Evolutionary conservation across 1,140 invertebrate genomes (phyloP), one percentile per base, ranked within the genome.

Genomic region (Potamilus streckersoni): DNA sequence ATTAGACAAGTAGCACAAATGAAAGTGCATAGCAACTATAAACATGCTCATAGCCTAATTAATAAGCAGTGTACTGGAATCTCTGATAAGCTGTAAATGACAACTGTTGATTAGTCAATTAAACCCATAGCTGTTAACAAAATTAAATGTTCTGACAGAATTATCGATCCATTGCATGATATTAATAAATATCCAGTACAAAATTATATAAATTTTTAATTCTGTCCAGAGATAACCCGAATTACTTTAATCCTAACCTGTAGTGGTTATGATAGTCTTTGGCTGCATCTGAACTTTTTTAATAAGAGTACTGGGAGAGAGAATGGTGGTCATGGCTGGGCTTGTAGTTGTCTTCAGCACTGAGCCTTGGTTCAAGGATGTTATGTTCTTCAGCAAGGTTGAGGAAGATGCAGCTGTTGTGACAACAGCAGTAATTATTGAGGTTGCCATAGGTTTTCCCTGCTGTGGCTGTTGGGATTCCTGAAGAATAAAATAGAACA

Each of bases 281-380:
- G 86, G 86, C 63, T 87, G 85, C 38, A 83, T 78, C 57, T 84
- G 80, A 55, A 86, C 78, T 58, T 81, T 79, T 65, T 82, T 83
- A 16, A 84, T 83, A 69, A 83, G 71, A n/a, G 83, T 82, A 23
- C 75, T 61, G 16, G 84, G 80, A 64, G 86, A 83, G 23, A 80
- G 74, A 23, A 82, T 81, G 49, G 79, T 78, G 23, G 79, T 83
- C 23, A 77, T 71, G 2, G 74, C 76, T 56, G 76, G 66, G 14
- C 77, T 66, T 11, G 38, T 49, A 8, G 38, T 49, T n/a, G 81
- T 83, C 19, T 81, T 83, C 27, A 81, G 58, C 49, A 74, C 57
- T 55, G 81, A 73, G 8, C 74, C 71, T 8, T 65, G 49, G 13
- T 70, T 19, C 16, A 79, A 31, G 17, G 75, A 69, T 8, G 78